Evolutionary conservation across 1,140 invertebrate genomes (phyloP).

Genomic region (Trigoniulus corallinus): DNA sequence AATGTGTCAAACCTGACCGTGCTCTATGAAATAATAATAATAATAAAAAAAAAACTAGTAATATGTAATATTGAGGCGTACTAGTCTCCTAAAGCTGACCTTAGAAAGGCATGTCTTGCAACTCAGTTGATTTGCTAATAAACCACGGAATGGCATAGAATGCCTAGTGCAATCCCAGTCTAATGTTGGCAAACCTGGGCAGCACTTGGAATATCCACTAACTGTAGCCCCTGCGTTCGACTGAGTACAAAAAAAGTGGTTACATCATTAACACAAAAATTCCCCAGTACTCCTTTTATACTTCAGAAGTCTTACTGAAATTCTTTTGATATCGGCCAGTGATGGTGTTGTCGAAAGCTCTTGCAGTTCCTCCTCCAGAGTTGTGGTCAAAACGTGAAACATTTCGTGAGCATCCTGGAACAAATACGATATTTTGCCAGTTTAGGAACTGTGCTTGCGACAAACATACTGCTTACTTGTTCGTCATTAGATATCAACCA

Average conservation of each 20-base stretch:
- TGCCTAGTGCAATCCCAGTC: slow-evolving; percentile 32
- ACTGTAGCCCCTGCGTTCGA: too few species aligned
- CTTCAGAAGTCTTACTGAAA: background rate
- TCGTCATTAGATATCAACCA: slow-evolving; percentile 78
- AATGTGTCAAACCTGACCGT: slow-evolving; percentile 75
- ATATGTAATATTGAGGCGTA: background rate
- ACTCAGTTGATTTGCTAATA: slow-evolving; percentile 64
- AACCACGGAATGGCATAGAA: slow-evolving; percentile 50
- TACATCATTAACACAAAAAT: too few species aligned
- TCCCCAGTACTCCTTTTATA: too few species aligned
- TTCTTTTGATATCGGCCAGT: background rate
- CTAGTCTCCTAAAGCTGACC: too few species aligned
- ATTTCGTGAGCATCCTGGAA: slow-evolving; percentile 69
- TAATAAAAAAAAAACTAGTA: slow-evolving; percentile 14
- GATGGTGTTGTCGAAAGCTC: slow-evolving; percentile 2
- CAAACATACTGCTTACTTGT: slow-evolving; percentile 32
- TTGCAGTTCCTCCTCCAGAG: slow-evolving; percentile 63
- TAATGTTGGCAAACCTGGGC: slow-evolving; percentile 22
- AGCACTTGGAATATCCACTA: background rate
- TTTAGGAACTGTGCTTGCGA: too few species aligned
- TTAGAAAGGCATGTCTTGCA: slow-evolving; percentile 64
- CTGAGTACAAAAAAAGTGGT: too few species aligned
- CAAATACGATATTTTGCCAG: slow-evolving; percentile 8
- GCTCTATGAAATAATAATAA: slow-evolving; percentile 35
- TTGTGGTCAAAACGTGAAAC: slow-evolving; percentile 66